Percentiles rank a stretch among this genome's conserved stretches.
phyloP scores from a whole-genome alignment of 2,888 invertebrate genomes.

The Rotaria macrura region DNA sequence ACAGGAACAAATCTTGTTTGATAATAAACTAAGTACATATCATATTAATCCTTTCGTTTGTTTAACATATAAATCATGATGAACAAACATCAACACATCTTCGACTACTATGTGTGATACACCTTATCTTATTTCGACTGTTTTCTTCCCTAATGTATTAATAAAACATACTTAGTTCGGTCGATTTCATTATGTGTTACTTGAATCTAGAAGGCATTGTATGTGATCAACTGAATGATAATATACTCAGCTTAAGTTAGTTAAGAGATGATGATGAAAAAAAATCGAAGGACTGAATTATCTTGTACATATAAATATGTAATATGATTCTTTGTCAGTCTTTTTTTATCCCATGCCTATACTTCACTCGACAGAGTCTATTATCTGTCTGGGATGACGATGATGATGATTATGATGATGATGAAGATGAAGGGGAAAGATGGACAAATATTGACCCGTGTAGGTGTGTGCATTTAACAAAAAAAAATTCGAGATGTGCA shows the following conservation, averaged over 20 bases:
- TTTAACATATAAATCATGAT: background rate
- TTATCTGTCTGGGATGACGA: background rate
- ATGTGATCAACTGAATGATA: too few relatives aligned
- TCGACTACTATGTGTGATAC: too few relatives aligned
- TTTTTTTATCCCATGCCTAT: background rate
- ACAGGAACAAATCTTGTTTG: background rate
- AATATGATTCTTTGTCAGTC: slow-evolving; percentile 8
- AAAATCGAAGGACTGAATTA: background rate
- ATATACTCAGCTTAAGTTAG: too few relatives aligned
- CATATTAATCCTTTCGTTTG: background rate
- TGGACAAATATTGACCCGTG: background rate
- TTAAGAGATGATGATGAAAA: too few relatives aligned
- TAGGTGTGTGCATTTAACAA: background rate
- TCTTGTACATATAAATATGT: background rate
- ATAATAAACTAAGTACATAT: background rate
- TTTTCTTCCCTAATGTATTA: too few relatives aligned
- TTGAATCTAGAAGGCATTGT: too few relatives aligned
- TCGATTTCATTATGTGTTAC: too few relatives aligned
- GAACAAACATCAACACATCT: background rate
- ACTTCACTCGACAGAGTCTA: background rate
- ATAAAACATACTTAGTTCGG: too few relatives aligned
- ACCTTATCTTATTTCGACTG: too few relatives aligned
- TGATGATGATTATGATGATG: background rate
- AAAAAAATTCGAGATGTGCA: slow-evolving; percentile 12
- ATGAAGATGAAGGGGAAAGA: background rate